Percentiles rank a stretch among this genome's conserved stretches.
These are phyloP conservation scores for Manis crassicaudata DNA, from an alignment of 2,797 vertebrate species.

Conservation along the genomic window DNA sequence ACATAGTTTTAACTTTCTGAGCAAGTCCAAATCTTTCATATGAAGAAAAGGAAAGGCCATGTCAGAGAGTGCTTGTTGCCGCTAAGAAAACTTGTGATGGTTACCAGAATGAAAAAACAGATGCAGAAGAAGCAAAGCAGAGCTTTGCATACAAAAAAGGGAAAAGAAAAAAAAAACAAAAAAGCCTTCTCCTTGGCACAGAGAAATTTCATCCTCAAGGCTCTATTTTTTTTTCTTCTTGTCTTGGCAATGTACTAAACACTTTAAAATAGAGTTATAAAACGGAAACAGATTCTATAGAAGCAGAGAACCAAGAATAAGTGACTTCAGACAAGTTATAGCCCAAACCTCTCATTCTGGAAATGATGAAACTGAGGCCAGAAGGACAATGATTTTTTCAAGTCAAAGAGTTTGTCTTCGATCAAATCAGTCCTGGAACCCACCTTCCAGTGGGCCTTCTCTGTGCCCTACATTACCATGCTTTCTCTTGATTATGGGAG, in stretches of 20 bases:
- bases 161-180: neutral
- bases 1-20: conserved; percentile 4
- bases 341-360: conserved; percentile 59
- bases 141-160: conserved; percentile 28
- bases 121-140: conserved; percentile 18
- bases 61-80: conserved; percentile 1
- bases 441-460: neutral
- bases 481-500: neutral
- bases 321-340: conserved; percentile 65
- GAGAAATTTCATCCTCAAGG: conserved; percentile 68
- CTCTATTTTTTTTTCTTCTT: conserved; percentile 23
- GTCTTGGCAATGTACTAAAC: conserved; percentile 75
- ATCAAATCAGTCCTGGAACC: neutral
- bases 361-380: conserved; percentile 52
- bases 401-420: conserved; percentile 12
- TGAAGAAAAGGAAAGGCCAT: conserved; percentile 25
- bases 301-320: conserved; percentile 66
- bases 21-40: conserved; percentile 26
- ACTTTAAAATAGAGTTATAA: conserved; percentile 79
- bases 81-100: conserved; percentile 38
- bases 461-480: neutral
- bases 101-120: conserved; percentile 54
- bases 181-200: conserved; percentile 64
- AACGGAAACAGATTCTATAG: conserved; percentile 76
- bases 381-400: neutral